phyloP scores from a whole-genome alignment of 2,888 invertebrate genomes.

The Sinentomon sp. region DNA sequence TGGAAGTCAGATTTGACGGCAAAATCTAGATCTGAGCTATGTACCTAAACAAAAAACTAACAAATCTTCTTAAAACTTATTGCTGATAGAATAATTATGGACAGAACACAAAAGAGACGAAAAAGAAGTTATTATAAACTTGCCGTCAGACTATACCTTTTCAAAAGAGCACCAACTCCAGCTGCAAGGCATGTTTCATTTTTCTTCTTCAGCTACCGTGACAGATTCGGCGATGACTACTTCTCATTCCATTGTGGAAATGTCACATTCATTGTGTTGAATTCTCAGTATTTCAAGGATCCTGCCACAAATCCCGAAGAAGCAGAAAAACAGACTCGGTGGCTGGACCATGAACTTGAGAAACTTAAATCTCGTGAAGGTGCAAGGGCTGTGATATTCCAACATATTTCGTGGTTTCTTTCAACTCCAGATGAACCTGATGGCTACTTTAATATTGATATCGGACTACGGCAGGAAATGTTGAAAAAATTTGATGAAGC shows the following conservation, averaged over 20 bases:
- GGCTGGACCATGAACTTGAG: constrained; percentile 21
- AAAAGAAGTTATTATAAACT: no score
- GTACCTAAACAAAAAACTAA: no score
- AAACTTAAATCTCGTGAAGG: neutral
- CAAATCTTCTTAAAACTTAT: no score
- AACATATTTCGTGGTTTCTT: constrained; percentile 25
- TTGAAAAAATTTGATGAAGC: constrained; percentile 21
- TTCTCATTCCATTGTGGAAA: constrained; percentile 25
- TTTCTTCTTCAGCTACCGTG: constrained; percentile 15
- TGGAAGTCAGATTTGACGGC: no score
- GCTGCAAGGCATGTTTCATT: no score
- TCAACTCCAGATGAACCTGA: constrained; percentile 19
- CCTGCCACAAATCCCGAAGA: constrained; percentile 18
- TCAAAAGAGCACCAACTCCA: no score
- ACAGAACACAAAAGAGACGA: no score
- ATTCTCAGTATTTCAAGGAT: constrained; percentile 23
- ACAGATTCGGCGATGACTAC: constrained; percentile 24
- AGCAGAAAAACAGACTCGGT: constrained; percentile 21
- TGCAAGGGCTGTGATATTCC: constrained; percentile 20
- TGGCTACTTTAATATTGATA: constrained; percentile 21
- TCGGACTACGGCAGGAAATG: constrained; percentile 18
- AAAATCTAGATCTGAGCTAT: no score
- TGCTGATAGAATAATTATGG: no score
- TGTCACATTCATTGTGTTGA: constrained; percentile 24
- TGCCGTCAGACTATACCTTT: no score